A percentile compares a stretch with the other conserved stretches of the same genome.
Conservation (phyloP, 2,113 vertebrate genomes). For the Rhinolophus ferrumequinum region DNA sequence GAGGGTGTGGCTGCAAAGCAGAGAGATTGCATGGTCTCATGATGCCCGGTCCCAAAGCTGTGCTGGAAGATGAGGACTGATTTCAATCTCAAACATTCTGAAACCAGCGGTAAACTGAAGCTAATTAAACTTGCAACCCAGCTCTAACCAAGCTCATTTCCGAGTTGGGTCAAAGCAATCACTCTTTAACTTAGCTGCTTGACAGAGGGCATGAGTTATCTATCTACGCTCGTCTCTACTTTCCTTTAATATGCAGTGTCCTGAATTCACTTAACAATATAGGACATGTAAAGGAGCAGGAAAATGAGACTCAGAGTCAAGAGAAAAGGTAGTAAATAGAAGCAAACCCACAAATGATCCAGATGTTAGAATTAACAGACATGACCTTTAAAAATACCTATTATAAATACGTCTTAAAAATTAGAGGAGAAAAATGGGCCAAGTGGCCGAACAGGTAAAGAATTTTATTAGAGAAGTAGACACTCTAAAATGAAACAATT, state of each 20-base stretch:
- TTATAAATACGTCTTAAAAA: background rate
- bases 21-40: too few species aligned
- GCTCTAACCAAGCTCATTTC: background rate
- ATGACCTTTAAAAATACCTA: background rate
- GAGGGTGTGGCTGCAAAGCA: background rate
- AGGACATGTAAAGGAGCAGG: background rate
- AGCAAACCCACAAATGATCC: background rate
- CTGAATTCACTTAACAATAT: background rate
- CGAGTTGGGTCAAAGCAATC: background rate
- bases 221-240: background rate
- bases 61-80: background rate
- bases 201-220: background rate
- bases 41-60: background rate
- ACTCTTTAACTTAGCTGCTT: background rate
- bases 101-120: background rate
- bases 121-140: too few species aligned
- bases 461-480: background rate
- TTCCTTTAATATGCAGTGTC: background rate
- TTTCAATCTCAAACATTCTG: background rate
- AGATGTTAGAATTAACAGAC: background rate
- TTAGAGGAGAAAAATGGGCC: background rate
- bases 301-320: background rate
- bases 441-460: background rate
- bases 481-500: background rate
- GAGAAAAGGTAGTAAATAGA: background rate